Base-by-base conservation (phyloP, 2,888 invertebrate species). In the Drosophila fungiperda region DNA sequence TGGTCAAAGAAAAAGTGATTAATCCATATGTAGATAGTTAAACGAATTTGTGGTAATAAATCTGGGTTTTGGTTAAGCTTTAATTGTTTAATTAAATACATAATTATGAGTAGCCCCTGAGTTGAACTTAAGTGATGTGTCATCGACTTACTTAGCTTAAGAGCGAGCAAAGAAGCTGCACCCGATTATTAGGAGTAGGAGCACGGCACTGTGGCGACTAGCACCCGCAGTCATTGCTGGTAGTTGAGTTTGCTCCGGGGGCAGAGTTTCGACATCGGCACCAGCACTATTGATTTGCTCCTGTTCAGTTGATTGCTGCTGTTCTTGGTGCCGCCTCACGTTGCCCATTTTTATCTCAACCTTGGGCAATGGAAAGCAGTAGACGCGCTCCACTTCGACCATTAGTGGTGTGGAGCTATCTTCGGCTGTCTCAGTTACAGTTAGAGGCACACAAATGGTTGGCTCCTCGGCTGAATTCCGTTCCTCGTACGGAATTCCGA, bases 341-440 rank as follows among this genome's bases (percentile, higher is more conserved):
- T 71, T 78, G 17, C 81, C 83, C 8, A 54, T 49, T 36, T 83
- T 70, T n/a, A 90, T 71, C 59, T 87, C 82, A 26, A 90, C 79
- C n/a, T 89, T 80, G 42, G 92, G 92, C 69, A 90, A 73, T 0
- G 92, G 91, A 35, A 91, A 91, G 66, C 92, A 91, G 60, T 90
- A 91, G 64, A 91, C 76, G 8, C 92, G 83, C 66, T 91, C 91
- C 2, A 92, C 86, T 26, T 89, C 86, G 4, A 91, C 78, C 7
- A 81, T 38, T 15, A 87, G 36, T 0, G 87, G 71, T 29, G 61
- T 61, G 15, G 65, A 57, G 20, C 78, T 84, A 4, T 90, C 81
- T 23, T 87, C 68, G 33, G 87, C 83, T 4, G 80, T 78, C 69
- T 92, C 92, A 0, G 76, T 73, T 2, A 92, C 90, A 1, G 88